Percentiles rank a stretch among this genome's conserved stretches.
These are phyloP conservation scores for Lamellibrachia luymesi DNA, from an alignment of 1,140 invertebrate genomes.

Conservation along the genomic window DNA sequence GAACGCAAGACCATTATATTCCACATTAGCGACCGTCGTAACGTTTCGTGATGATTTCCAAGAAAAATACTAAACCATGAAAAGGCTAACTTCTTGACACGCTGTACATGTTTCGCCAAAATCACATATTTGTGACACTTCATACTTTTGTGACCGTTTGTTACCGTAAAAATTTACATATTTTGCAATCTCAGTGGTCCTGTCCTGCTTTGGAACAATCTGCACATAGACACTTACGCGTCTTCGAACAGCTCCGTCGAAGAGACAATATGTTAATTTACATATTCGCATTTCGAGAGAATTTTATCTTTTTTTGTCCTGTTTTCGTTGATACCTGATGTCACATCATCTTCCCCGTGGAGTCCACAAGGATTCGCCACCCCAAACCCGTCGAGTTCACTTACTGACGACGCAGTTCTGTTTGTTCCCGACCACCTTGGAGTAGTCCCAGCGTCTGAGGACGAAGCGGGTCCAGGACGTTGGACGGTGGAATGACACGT, in stretches of 20 bases:
- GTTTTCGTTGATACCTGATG: background rate
- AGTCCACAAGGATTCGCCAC: background rate
- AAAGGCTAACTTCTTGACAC: background rate
- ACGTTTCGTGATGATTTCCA: no score
- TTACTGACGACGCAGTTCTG: conserved; percentile 14
- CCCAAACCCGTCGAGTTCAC: background rate
- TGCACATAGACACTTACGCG: no score
- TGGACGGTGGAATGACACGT: background rate
- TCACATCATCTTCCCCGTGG: background rate
- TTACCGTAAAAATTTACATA: no score
- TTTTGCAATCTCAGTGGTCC: no score
- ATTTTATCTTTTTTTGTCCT: background rate
- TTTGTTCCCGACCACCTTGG: background rate
- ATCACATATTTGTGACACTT: background rate
- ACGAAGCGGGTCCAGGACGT: background rate
- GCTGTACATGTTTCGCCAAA: background rate
- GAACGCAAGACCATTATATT: background rate
- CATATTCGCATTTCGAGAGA: no score
- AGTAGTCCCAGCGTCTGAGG: conserved; percentile 12
- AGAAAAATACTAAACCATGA: no score
- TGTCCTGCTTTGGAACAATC: no score
- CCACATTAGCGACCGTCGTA: no score
- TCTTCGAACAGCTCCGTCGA: no score
- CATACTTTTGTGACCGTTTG: no score
- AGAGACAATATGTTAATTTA: no score